Base-by-base conservation (phyloP, 2,888 invertebrate species). In the Orthosia cruda region DNA sequence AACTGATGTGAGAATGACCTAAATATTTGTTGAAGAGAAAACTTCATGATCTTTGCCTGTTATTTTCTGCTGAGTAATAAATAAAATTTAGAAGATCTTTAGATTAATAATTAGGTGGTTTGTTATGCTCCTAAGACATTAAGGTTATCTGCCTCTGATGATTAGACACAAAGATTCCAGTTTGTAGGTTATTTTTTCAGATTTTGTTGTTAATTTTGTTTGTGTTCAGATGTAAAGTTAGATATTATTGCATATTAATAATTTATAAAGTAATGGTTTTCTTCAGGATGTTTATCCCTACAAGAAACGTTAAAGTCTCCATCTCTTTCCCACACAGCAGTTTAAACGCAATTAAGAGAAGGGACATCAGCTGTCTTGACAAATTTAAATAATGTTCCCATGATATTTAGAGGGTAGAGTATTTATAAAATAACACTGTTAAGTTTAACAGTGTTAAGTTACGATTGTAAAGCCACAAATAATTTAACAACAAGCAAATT, bases 281-380 rank as follows among this genome's bases (percentile, higher is more conserved):
- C 71, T 81, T 74, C 59, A 68, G 11, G 13, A 57, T 73, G 80
- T 80, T 67, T 68, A 72, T 76, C 73, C n/a, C 20, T 72, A 23
- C 62, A 61, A n/a, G 74, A 79, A 71, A 69, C 57, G 18, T 49
- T 65, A 47, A 20, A 74, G 55, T 50, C n/a, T 49, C 18, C 18
- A 26, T 81, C 85, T 75, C 74, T 68, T 75, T 85, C 65, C 16
- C n/a, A 63, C 61, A 84, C 81, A 77, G 64, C 63, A 70, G 81
- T 59, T 62, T 3, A 77, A 57, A 77, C 32, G 55, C 68, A 55
- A 67, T 59, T 63, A 16, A 57, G 67, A 84, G 47, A 55, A n/a
- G 47, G 16, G 69, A 81, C 70, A 69, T 59, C 40, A 40, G 40
- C 40, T 54, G 32, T 23, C 47, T 55, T 57, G 3, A 57, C 20